Conservation (phyloP, 2,888 invertebrate genomes). For the Lucinisca nassula region DNA sequence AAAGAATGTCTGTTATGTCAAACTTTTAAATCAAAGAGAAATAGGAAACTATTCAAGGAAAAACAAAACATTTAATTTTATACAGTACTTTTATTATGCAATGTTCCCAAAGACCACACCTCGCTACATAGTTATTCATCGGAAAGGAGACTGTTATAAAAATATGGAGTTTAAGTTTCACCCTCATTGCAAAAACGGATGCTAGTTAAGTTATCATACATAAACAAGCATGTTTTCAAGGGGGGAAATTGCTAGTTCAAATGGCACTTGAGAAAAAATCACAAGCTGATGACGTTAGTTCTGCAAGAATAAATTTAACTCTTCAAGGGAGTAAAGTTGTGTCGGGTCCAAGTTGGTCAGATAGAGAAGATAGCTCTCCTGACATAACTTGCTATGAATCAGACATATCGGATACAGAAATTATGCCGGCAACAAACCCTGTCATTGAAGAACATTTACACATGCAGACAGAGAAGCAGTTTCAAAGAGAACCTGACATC, state of each 20-base stretch:
- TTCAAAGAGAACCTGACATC: not conserved
- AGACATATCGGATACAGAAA: not conserved
- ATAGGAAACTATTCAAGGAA: not conserved
- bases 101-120: constrained; percentile 9
- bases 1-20: not conserved
- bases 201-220: not conserved
- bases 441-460: not conserved
- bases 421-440: not conserved
- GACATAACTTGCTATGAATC: not conserved
- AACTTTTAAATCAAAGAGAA: not conserved
- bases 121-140: not conserved
- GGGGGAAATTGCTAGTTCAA: not conserved
- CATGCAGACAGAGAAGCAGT: not conserved
- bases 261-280: not conserved
- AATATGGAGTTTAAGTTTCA: constrained; percentile 5
- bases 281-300: not conserved
- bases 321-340: not conserved
- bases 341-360: not conserved
- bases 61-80: constrained; percentile 3
- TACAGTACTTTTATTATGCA: constrained; percentile 12
- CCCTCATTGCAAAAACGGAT: constrained; percentile 1
- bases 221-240: constrained; percentile 6
- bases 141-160: constrained; percentile 1
- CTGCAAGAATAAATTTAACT: constrained; percentile 3
- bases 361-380: not conserved